Percentiles rank a stretch among this genome's conserved stretches.
Conservation (phyloP, 2,113 vertebrate genomes). For the Pituophis catenifer region DNA sequence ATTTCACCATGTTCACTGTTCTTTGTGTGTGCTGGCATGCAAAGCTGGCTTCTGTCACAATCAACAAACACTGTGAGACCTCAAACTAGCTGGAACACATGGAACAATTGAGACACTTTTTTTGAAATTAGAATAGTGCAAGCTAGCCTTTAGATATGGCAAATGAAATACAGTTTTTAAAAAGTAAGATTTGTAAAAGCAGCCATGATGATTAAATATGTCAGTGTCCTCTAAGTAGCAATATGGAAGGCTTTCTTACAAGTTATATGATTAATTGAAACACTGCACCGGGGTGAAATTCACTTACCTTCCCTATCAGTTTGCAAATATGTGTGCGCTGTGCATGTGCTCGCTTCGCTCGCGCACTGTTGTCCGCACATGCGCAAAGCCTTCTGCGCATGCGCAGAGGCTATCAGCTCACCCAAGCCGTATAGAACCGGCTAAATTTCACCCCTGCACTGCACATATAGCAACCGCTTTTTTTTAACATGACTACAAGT, state of each 20-base stretch:
- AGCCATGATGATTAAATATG: not conserved
- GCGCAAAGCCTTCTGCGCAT: no score
- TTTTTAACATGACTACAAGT: not conserved
- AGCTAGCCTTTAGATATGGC: not conserved
- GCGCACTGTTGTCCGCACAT: no score
- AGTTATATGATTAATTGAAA: not conserved
- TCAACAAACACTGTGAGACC: not conserved
- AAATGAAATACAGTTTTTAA: not conserved
- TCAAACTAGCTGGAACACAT: not conserved
- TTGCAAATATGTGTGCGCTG: no score
- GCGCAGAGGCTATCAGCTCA: no score
- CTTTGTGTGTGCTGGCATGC: not conserved
- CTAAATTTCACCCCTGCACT: no score
- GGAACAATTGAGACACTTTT: not conserved
- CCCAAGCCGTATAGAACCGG: no score
- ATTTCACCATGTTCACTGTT: not conserved
- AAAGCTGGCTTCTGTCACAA: not conserved
- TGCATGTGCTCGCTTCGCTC: no score
- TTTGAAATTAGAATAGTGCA: not conserved
- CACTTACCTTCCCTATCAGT: no score
- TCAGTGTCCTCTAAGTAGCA: not conserved
- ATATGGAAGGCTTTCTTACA: not conserved
- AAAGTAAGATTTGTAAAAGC: not conserved
- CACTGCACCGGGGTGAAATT: no score
- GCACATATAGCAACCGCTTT: not conserved